These are phyloP conservation scores for Melipona bicolor DNA, from an alignment of 2,888 invertebrate genomes.

Conservation along the genomic window DNA sequence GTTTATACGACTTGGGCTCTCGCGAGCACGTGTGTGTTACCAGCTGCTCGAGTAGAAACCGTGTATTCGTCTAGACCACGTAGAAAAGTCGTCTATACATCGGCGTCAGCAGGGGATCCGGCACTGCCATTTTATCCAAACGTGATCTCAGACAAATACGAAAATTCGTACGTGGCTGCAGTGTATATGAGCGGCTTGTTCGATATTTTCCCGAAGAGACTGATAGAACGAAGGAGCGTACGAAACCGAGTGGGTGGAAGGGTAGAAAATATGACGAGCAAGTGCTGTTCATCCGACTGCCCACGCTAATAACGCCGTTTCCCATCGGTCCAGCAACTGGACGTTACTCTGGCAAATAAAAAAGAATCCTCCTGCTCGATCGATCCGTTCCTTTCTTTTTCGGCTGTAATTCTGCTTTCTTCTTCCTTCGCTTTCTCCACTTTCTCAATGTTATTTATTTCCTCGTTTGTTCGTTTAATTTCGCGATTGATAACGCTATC, in stretches of 20 bases:
- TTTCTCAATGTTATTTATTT: neutral
- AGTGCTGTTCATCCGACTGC: constrained; percentile 54
- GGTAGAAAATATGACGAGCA: constrained; percentile 67
- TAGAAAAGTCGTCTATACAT: constrained; percentile 54
- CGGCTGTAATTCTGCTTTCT: neutral
- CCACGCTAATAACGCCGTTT: constrained; percentile 55
- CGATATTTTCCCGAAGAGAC: constrained; percentile 53
- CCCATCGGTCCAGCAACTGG: neutral
- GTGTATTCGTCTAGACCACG: constrained; percentile 51
- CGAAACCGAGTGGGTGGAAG: constrained; percentile 56
- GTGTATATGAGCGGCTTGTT: constrained; percentile 67
- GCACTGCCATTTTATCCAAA: constrained; percentile 82
- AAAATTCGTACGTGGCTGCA: constrained; percentile 81
- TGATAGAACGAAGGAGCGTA: constrained; percentile 31
- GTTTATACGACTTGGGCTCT: neutral
- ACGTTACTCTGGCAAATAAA: constrained; percentile 37
- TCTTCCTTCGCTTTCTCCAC: too few species aligned
- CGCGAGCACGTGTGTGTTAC: constrained; percentile 9
- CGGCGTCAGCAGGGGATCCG: constrained; percentile 76
- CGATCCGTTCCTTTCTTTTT: constrained; percentile 42
- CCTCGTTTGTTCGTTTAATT: neutral
- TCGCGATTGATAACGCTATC: neutral
- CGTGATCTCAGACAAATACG: constrained; percentile 82
- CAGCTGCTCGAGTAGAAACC: constrained; percentile 42
- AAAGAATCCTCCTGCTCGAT: constrained; percentile 36